Evolutionary conservation across 2,797 vertebrate species (phyloP), one percentile per base, ranked within the genome.

Genomic region (Sternarchorhynchus goeldii): DNA sequence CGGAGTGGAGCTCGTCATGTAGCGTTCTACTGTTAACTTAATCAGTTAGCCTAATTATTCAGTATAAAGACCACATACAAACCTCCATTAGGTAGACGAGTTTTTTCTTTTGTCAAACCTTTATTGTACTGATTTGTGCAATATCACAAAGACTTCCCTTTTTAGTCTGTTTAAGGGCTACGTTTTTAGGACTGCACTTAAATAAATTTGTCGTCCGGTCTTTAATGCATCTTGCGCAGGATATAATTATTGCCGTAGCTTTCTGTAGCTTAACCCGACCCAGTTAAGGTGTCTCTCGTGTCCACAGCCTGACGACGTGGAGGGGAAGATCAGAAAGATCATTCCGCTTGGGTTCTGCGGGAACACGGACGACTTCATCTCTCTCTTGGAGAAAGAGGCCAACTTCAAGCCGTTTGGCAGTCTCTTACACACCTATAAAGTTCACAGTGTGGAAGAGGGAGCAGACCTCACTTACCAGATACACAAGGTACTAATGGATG

Each of bases 331-430:
- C 88, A 93, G 95, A 88, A 94, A 95, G 87, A 95, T 97, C 79
- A 90, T 99, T 84, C 97, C 97, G 0, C 92, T 94, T 78, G 96
- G 97, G 58, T 98, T 97, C 94, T 96, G 94, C 85, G 92, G 92
- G 89, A 98, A 95, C 87, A 91, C 93, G 3, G 97, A 96, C 83
- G 96, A 99, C 91, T 99, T 99, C 90, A 90, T 96, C 82, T 94
- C 96, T 63, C 89, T 96, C 77, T 88, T 99, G 91, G 96, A 98
- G 92, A 98, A 99, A 78, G 96, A 99, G 82, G 94, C 95, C 77
- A 97, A 97, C 89, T 99, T 99, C 89, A 96, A 94, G 78, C 96
- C 96, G 6, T 98, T 99, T 83, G 96, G 97, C 88, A 93, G 88
- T 70, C 90, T 98, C 85, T 90, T 97, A 41, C 97, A 98, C 90